phyloP scores from a whole-genome alignment of 2,797 vertebrate genomes.

The Hypotaenidia philippensis region DNA sequence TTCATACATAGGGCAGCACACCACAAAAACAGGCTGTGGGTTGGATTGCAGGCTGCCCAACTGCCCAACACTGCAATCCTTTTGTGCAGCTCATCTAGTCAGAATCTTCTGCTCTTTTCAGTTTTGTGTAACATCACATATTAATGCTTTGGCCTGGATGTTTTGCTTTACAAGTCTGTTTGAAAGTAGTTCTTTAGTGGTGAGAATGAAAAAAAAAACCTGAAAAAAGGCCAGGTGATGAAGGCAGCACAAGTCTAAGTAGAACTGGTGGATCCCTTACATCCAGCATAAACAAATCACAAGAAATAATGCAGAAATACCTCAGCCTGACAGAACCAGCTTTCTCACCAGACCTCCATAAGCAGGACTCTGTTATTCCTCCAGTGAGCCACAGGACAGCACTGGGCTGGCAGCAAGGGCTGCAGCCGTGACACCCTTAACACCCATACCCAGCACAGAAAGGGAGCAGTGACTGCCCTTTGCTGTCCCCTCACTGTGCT shows the following conservation, averaged over 20 bases:
- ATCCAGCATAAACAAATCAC: background rate
- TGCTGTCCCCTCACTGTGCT: background rate
- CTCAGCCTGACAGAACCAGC: background rate
- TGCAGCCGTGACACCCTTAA: background rate
- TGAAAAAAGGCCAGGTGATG: background rate
- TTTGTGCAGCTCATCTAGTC: background rate
- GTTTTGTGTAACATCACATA: background rate
- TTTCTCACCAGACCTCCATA: fast-evolving
- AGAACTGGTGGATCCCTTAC: background rate
- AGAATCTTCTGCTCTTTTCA: background rate
- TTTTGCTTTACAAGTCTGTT: background rate
- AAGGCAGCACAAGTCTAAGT: background rate
- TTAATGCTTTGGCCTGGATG: background rate
- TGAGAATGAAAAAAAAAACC: background rate
- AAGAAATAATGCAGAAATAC: background rate
- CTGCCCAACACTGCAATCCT: background rate
- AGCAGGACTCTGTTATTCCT: background rate
- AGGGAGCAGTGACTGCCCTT: background rate
- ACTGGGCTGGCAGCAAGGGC: background rate
- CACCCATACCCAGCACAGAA: background rate
- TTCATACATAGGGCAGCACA: background rate
- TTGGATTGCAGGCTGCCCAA: background rate
- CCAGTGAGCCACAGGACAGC: background rate
- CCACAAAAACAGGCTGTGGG: background rate
- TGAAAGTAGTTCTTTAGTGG: background rate